Evolutionary conservation across 2,113 vertebrate genomes (phyloP).

Genomic region (Columba janthina): DNA sequence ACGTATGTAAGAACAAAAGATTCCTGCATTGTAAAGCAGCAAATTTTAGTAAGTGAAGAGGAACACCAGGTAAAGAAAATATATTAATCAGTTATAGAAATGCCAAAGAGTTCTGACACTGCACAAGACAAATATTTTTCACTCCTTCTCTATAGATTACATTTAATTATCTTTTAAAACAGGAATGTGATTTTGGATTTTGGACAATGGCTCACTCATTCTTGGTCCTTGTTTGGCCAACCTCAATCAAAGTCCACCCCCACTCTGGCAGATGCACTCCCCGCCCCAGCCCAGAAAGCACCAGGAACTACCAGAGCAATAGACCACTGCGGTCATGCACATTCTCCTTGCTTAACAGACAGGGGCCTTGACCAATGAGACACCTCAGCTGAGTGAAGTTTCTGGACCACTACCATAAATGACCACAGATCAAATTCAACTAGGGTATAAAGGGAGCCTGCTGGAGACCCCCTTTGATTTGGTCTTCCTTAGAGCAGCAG

Average conservation of each 20-base stretch:
- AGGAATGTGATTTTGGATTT: not conserved
- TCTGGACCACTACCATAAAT: no score
- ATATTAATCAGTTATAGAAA: not conserved
- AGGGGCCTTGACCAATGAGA: no score
- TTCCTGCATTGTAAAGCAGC: not conserved
- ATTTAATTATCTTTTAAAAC: not conserved
- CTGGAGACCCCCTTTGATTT: no score
- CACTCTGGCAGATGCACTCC: no score
- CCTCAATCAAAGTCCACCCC: not conserved
- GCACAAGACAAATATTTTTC: not conserved
- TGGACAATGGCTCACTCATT: not conserved
- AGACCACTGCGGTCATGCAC: no score
- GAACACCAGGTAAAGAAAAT: not conserved
- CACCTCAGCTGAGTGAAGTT: no score
- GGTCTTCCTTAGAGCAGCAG: no score
- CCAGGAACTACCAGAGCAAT: no score
- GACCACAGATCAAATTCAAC: no score
- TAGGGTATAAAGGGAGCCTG: no score
- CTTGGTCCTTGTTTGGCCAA: not conserved
- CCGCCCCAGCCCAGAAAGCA: no score
- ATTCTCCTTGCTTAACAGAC: no score
- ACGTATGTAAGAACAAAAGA: not conserved
- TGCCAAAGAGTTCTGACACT: not conserved
- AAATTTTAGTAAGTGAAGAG: not conserved
- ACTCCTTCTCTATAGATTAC: not conserved